phyloP scores from a whole-genome alignment of 37 sponge, comb jelly and placozoan species.

The Cladorhizidae sp. region DNA sequence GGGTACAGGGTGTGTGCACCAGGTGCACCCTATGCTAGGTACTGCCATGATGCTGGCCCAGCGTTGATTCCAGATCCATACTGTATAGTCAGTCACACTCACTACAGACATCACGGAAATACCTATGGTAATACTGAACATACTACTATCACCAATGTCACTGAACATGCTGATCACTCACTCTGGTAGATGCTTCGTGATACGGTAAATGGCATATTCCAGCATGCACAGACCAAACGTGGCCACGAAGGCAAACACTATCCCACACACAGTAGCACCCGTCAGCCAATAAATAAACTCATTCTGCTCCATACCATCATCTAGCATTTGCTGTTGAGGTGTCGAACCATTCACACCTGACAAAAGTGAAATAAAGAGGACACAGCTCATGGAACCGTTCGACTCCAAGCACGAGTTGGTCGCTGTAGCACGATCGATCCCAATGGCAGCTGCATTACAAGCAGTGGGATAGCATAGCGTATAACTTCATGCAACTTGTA shows the following conservation, averaged over 20 bases:
- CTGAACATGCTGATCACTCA: no score
- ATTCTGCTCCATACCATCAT: background rate
- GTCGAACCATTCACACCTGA: background rate
- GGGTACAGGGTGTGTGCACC: no score
- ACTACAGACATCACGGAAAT: no score
- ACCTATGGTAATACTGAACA: no score
- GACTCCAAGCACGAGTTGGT: background rate
- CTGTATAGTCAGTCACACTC: no score
- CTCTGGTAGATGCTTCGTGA: background rate
- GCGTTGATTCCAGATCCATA: no score
- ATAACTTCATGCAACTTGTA: no score
- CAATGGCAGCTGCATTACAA: background rate
- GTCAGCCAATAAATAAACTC: constrained; percentile 13
- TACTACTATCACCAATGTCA: no score
- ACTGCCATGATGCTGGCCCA: no score
- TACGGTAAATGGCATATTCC: background rate
- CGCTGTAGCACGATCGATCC: background rate
- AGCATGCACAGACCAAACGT: constrained; percentile 2
- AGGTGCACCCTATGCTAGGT: no score
- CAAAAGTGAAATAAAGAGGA: background rate
- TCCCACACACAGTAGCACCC: constrained; percentile 13
- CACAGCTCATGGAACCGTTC: background rate
- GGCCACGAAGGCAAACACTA: constrained; percentile 1
- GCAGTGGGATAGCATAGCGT: no score
- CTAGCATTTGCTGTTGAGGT: background rate